phyloP scores from a whole-genome alignment of 2,888 invertebrate species.

The Mactromeris polynyma region DNA sequence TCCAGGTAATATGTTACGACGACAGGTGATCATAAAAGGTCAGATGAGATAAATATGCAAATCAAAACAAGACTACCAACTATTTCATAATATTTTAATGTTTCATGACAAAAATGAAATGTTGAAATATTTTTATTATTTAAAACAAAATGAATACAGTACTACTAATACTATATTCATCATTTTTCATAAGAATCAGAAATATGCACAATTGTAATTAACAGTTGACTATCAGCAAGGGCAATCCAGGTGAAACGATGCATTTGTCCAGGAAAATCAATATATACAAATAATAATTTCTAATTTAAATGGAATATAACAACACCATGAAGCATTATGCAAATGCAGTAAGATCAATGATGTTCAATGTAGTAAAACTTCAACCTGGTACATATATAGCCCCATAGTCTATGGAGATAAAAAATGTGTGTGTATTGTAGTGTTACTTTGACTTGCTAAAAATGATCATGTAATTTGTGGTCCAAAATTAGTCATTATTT shows the following conservation, averaged over 20 bases:
- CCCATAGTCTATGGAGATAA: no score
- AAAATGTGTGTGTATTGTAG: no score
- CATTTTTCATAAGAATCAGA: background rate
- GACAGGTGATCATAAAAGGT: no score
- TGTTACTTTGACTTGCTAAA: no score
- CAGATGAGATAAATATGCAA: no score
- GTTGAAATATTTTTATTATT: no score
- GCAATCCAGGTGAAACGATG: background rate
- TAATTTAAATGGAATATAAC: background rate
- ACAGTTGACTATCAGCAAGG: background rate
- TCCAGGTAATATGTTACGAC: no score
- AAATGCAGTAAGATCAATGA: background rate
- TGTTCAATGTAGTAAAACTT: background rate
- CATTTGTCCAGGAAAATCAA: background rate
- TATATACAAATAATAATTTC: slow-evolving; percentile 6
- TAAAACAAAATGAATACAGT: background rate
- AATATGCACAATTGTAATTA: background rate
- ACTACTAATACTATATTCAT: background rate
- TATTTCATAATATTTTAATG: slow-evolving; percentile 5
- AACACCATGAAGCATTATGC: background rate
- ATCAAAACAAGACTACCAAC: background rate
- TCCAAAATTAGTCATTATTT: no score
- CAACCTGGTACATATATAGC: no score
- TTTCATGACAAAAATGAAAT: background rate
- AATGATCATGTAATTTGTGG: no score